Conservation (phyloP, 2,113 vertebrate genomes). For the Phocoena sinus region DNA sequence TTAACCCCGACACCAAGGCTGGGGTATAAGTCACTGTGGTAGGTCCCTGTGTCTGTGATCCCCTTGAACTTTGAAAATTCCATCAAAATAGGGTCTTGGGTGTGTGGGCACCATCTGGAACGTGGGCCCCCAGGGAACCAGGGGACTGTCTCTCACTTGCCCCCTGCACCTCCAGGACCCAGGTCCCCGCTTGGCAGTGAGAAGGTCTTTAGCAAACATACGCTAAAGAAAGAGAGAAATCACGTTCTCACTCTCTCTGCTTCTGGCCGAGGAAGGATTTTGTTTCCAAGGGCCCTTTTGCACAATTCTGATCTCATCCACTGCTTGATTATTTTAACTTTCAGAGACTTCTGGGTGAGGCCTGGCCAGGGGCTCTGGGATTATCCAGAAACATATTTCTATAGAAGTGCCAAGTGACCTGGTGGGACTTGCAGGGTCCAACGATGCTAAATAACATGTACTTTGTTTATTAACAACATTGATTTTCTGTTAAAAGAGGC, state of each 20-base stretch:
- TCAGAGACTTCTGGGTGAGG: not conserved
- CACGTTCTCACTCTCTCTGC: not conserved
- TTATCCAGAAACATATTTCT: not conserved
- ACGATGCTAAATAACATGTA: not conserved
- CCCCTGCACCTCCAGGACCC: not conserved
- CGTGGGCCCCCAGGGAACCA: rapidly evolving
- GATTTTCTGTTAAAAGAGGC: constrained; percentile 30
- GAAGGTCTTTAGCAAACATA: not conserved
- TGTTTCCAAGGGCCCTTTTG: not conserved
- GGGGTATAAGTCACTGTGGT: not conserved
- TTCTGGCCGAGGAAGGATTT: not conserved
- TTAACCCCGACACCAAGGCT: not conserved
- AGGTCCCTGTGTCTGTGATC: not conserved
- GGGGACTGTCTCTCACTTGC: not conserved
- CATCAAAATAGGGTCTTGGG: not conserved
- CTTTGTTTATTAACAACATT: not conserved
- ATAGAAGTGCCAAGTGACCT: not conserved
- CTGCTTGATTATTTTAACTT: not conserved
- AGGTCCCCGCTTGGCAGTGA: not conserved
- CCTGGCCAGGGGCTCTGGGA: not conserved
- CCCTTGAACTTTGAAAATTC: not conserved
- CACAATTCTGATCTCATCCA: not conserved
- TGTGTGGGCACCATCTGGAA: not conserved
- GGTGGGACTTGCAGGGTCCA: not conserved
- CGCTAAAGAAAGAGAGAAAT: not conserved